Evolutionary conservation across 1,140 invertebrate species (phyloP), one percentile per base, ranked within the genome.

Genomic region (Phymorhynchus buccinoides): DNA sequence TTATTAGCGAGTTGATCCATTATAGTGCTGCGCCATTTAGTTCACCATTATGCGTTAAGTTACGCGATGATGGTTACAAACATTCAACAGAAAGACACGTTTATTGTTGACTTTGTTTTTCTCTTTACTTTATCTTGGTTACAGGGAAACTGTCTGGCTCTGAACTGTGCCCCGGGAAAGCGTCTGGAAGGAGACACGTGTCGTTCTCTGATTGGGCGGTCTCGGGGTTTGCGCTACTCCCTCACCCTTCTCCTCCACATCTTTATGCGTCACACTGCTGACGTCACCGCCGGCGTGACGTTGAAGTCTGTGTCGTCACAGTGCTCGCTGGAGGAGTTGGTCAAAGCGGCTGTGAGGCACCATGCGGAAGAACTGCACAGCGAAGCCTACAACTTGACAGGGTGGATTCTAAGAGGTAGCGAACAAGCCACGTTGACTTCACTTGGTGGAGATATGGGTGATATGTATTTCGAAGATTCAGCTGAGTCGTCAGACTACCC

Each of bases 251-350:
- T n/a, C 42, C 27, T 79, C 27, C 27, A 79, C 30, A n/a, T 56
- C 32, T 79, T 79, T 18, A 44, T 79, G 27, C 9, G 6, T 16
- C 77, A 14, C 42, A 6, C 12, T 52, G 41, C 4, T 79, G 77
- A 79, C 77, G 77, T 52, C n/a, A 52, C 27, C 9, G 27, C 9
- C 2, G n/a, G 32, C 6, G 18, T 52, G 27, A 9, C 77, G 30
- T 30, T 16, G 37, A 3, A 9, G 7, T 48, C 77, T 30, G 3
- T 52, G 42, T 32, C 42, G 22, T 79, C 77, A 48, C 77, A 9
- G 27, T 79, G 77, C n/a, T 79, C 77, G 7, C 32, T 79, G 42
- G 77, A 79, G 30, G 77, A 79, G 32, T 6, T 79, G 77, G 27
- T 52, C n/a, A 79, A 79, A 35, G 41, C 77, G 1, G 77, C 42